phyloP scores from a whole-genome alignment of 2,797 vertebrate species.

The Semaprochilodus insignis region DNA sequence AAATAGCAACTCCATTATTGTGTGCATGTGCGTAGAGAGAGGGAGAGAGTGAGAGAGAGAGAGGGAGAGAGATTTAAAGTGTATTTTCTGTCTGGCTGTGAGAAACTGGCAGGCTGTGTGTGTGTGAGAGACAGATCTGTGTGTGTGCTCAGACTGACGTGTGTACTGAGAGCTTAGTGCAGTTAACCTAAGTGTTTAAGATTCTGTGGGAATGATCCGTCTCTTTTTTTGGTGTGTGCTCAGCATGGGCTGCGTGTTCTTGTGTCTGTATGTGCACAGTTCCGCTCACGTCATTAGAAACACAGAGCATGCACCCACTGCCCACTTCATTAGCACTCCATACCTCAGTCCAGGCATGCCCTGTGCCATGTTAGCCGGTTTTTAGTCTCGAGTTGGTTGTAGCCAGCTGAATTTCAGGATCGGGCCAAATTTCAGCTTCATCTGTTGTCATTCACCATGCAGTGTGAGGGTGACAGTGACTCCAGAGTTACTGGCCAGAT shows the following conservation, averaged over 20 bases:
- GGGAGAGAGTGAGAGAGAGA: constrained; percentile 23
- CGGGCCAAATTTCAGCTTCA: too few relatives aligned
- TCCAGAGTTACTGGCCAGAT: too few relatives aligned
- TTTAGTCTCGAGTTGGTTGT: too few relatives aligned
- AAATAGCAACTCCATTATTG: constrained; percentile 31
- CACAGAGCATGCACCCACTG: too few relatives aligned
- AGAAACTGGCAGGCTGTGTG: constrained; percentile 12
- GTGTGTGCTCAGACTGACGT: constrained; percentile 1
- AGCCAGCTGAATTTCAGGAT: too few relatives aligned
- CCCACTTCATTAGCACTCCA: too few relatives aligned
- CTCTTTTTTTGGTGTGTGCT: neutral
- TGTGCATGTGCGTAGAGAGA: constrained; percentile 1
- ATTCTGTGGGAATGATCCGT: neutral
- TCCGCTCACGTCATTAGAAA: too few relatives aligned
- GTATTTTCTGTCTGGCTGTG: constrained; percentile 20
- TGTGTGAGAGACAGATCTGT: constrained; percentile 7
- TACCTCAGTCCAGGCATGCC: too few relatives aligned
- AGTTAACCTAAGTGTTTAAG: neutral
- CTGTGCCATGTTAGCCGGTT: too few relatives aligned
- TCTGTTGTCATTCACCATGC: too few relatives aligned
- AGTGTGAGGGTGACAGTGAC: too few relatives aligned
- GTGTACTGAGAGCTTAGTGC: neutral
- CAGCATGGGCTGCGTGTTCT: neutral
- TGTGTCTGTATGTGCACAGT: neutral
- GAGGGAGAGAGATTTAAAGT: constrained; percentile 12